Conservation (phyloP, 2,113 vertebrate genomes). For the Raja brachyura region DNA sequence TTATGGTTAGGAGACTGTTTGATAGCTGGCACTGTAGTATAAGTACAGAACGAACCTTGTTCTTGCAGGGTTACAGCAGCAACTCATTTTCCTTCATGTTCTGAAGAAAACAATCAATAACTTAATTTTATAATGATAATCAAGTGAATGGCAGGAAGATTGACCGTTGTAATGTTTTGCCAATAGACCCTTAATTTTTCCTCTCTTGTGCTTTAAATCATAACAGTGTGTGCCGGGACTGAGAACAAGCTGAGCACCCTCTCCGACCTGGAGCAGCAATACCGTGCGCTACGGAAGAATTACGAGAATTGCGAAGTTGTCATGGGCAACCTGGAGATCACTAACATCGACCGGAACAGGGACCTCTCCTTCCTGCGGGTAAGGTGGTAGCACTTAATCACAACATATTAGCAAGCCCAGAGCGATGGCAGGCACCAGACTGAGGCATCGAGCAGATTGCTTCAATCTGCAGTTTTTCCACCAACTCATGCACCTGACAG, state of each 20-base stretch:
- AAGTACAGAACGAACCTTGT: neutral
- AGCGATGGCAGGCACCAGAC: neutral
- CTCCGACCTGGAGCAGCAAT: slow-evolving; percentile 95
- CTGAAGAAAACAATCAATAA: neutral
- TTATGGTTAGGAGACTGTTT: neutral
- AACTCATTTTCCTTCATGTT: neutral
- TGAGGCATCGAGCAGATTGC: too few species aligned
- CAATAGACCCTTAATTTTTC: neutral
- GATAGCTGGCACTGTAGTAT: neutral
- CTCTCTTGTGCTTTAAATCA: slow-evolving; percentile 41
- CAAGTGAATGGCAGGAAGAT: neutral
- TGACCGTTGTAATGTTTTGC: neutral
- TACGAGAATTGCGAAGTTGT: slow-evolving; percentile 97
- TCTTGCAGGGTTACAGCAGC: too few species aligned
- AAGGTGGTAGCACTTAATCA: slow-evolving; percentile 40
- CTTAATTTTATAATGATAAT: slow-evolving; percentile 28
- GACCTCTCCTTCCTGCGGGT: slow-evolving; percentile 95
- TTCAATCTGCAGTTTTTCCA: neutral
- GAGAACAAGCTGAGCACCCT: slow-evolving; percentile 95
- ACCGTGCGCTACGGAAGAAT: slow-evolving; percentile 84
- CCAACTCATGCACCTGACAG: too few species aligned
- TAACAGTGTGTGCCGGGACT: slow-evolving; percentile 83
- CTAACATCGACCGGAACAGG: slow-evolving; percentile 87
- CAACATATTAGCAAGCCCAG: slow-evolving; percentile 46
- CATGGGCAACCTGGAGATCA: slow-evolving; percentile 98